Base-by-base conservation (phyloP, 2,888 invertebrate species). In the Teleogryllus oceanicus region DNA sequence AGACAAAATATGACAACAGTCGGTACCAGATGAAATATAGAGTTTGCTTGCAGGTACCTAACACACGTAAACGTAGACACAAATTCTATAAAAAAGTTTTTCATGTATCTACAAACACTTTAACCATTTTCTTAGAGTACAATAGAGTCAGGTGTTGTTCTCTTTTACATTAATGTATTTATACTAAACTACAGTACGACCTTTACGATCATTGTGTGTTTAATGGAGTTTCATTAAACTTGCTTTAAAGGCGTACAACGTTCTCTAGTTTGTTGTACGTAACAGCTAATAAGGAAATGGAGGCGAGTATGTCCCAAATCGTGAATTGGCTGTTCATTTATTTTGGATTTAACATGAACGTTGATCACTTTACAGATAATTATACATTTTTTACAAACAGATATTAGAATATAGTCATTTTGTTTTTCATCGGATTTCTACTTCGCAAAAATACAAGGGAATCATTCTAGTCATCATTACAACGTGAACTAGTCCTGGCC, bases 1-100 rank as follows among this genome's bases (percentile, higher is more conserved):
- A 62, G 62, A 62, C 62, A 62, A 62, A 62, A 62, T 62, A 62
- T 62, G 62, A 62, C 62, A 62, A 62, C 62, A 62, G 62, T 62
- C 62, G 62, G 62, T 62, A 62, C 62, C 62, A 62, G n/a, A 62
- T 62, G 62, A 62, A 62, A 62, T 62, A n/a, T 62, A 62, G 13
- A 16, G 24, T 62, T 62, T 62, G 13, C 62, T 62, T 62, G 62
- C 62, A 62, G 62, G 62, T 62, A 62, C 62, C 62, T 62, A 62
- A 62, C 62, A 62, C 62, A 62, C 62, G 62, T 13, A 62, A 62
- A 62, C 62, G 62, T 62, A 62, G 62, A 62, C 62, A 62, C 62
- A 62, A 62, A 62, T 62, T 62, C 62, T 62, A 62, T 62, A 62
- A 62, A 62, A 62, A 62, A 62, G 62, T 62, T 62, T 4, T 62